phyloP scores from a whole-genome alignment of 1,140 invertebrate genomes.

The Hesperophylax magnus region DNA sequence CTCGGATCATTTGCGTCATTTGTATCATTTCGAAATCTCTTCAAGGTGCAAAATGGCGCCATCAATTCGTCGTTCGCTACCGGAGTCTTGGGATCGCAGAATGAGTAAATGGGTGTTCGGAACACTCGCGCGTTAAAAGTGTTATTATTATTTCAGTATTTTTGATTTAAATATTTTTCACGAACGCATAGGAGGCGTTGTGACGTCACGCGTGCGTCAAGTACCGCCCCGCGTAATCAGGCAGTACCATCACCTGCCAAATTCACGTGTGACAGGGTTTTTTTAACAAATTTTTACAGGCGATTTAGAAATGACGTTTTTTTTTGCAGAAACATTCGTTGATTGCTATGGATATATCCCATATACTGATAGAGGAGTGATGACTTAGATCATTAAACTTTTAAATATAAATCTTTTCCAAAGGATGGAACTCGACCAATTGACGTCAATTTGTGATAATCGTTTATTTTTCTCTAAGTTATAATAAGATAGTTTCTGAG shows the following conservation, averaged over 20 bases:
- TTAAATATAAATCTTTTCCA: too few relatives aligned
- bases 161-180: constrained; percentile 23
- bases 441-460: too few relatives aligned
- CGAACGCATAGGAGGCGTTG: constrained; percentile 16
- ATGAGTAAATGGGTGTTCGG: neutral
- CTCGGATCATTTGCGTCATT: constrained; percentile 16
- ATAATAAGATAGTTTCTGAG: too few relatives aligned
- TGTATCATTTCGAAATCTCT: neutral
- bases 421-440: too few relatives aligned
- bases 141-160: constrained; percentile 13
- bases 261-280: neutral
- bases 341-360: too few relatives aligned
- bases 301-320: too few relatives aligned
- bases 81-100: neutral
- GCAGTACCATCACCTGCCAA: neutral
- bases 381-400: too few relatives aligned
- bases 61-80: constrained; percentile 16
- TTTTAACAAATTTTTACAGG: neutral
- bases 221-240: neutral
- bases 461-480: too few relatives aligned
- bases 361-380: too few relatives aligned
- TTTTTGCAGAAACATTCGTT: too few relatives aligned
- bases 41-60: neutral
- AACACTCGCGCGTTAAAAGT: neutral
- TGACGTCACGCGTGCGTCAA: constrained; percentile 23